Conservation (phyloP, 2,888 invertebrate genomes). For the Calliphora vomitoria region DNA sequence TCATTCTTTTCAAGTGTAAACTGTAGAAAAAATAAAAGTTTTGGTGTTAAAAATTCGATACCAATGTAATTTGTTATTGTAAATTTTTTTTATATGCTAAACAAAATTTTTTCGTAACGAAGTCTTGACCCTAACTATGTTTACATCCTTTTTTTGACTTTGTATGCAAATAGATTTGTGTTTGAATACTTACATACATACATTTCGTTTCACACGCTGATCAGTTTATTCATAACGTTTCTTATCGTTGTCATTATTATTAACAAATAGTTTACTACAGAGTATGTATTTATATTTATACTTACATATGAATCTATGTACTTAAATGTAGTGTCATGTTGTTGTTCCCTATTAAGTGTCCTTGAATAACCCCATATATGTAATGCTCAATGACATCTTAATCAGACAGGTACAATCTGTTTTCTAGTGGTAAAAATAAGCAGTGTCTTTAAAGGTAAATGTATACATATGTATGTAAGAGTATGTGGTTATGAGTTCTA, state of each 20-base stretch:
- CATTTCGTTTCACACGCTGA: neutral
- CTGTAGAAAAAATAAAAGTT: too few relatives aligned
- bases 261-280: neutral
- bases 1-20: too few relatives aligned
- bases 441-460: neutral
- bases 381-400: neutral
- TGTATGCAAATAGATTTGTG: too few relatives aligned
- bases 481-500: neutral
- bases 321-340: neutral
- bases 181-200: too few relatives aligned
- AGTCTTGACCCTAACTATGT: too few relatives aligned
- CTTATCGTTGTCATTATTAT: neutral
- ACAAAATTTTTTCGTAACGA: too few relatives aligned
- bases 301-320: neutral
- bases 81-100: too few relatives aligned
- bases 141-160: too few relatives aligned
- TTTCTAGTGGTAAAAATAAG: neutral
- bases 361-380: neutral
- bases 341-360: neutral
- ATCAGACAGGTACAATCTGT: neutral
- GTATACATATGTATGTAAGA: neutral
- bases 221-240: neutral
- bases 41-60: too few relatives aligned
- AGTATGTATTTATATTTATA: neutral
- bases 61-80: too few relatives aligned